Evolutionary conservation across 2,888 invertebrate species (phyloP).

Genomic region (Cantharis rustica): DNA sequence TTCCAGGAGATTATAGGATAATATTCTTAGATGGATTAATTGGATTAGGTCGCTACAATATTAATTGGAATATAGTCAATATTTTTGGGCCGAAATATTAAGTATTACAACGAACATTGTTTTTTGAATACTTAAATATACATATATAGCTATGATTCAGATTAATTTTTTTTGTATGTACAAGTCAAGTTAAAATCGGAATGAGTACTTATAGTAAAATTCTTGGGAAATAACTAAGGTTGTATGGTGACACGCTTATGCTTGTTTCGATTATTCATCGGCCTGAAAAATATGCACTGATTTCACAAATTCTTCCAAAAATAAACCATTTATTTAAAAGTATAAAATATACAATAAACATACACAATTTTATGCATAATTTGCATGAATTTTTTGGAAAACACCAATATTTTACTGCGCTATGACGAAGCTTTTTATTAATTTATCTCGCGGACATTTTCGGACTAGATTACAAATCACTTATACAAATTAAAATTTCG

Average conservation of each 20-base stretch:
- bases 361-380: background rate
- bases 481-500: background rate
- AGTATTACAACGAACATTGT: too few relatives aligned
- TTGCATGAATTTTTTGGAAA: background rate
- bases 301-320: background rate
- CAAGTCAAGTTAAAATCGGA: background rate
- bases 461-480: background rate
- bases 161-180: background rate
- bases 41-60: too few relatives aligned
- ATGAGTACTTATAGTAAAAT: background rate
- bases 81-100: too few relatives aligned
- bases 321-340: background rate
- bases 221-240: background rate
- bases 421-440: background rate
- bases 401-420: background rate
- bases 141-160: background rate
- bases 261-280: constrained; percentile 1
- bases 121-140: background rate
- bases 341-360: background rate
- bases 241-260: background rate
- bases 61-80: too few relatives aligned
- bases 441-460: background rate
- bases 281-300: background rate
- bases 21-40: too few relatives aligned
- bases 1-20: too few relatives aligned